Evolutionary conservation across 2,113 vertebrate species (phyloP).

Genomic region (Otolemur garnettii): DNA sequence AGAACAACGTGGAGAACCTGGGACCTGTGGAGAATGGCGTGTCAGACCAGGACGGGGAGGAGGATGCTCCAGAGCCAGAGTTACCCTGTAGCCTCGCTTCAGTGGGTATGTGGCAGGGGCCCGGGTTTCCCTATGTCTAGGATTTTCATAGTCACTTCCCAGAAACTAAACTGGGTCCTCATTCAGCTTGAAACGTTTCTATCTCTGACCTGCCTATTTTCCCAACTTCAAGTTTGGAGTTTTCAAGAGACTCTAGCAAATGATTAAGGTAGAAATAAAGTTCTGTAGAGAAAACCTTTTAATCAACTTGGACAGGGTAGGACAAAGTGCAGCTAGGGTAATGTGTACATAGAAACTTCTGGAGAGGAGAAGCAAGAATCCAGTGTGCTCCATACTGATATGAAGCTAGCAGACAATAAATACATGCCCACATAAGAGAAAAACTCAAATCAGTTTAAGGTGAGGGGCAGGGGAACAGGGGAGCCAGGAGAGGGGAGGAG

Average conservation of each 20-base stretch:
- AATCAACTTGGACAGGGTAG: not conserved
- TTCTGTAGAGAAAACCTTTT: not conserved
- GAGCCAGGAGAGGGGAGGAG: too few relatives aligned
- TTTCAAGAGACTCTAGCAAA: not conserved
- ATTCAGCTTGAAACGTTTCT: not conserved
- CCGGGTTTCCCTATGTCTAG: accelerated
- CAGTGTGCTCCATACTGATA: too few relatives aligned
- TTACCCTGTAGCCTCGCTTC: conserved; percentile 39
- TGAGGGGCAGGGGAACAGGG: too few relatives aligned
- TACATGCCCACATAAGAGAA: too few relatives aligned
- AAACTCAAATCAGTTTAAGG: too few relatives aligned
- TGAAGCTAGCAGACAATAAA: too few relatives aligned
- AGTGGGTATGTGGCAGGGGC: conserved; percentile 77
- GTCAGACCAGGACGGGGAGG: conserved; percentile 88
- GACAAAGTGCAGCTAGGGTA: not conserved
- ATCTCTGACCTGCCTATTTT: not conserved
- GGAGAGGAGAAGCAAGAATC: too few relatives aligned
- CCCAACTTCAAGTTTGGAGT: not conserved
- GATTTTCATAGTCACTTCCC: not conserved
- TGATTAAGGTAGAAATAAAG: not conserved
- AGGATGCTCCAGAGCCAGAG: conserved; percentile 79
- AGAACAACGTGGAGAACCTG: conserved; percentile 65
- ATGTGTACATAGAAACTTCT: not conserved
- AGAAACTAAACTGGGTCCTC: not conserved
- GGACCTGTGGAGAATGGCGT: conserved; percentile 83